Conservation (phyloP, 2,797 vertebrate species). For the Astyanax mexicanus region DNA sequence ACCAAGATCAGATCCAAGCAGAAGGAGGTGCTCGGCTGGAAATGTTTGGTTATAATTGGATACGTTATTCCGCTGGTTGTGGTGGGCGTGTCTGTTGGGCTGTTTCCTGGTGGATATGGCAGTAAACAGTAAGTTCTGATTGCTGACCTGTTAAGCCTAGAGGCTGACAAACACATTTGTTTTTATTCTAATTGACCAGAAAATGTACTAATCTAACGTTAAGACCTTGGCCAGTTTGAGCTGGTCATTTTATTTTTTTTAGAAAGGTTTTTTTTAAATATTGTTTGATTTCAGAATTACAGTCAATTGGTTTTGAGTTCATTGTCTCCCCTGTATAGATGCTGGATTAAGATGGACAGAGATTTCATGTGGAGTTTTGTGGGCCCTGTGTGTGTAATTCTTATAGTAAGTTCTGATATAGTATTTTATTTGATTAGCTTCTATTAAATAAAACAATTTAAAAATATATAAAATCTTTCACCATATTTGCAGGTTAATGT, state of each 20-base stretch:
- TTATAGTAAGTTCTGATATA: neutral
- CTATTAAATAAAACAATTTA: too few species aligned
- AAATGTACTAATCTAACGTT: too few species aligned
- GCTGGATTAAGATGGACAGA: neutral
- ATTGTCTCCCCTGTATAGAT: neutral
- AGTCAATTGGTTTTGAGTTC: too few species aligned
- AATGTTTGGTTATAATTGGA: neutral
- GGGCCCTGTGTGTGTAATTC: neutral
- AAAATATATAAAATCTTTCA: neutral
- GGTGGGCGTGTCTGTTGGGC: neutral
- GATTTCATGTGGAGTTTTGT: neutral
- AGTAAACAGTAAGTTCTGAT: neutral
- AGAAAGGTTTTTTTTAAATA: too few species aligned
- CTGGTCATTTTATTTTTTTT: too few species aligned
- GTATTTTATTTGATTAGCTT: too few species aligned
- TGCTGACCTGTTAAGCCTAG: too few species aligned
- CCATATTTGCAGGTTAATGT: neutral
- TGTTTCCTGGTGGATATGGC: neutral
- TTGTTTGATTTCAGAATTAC: too few species aligned
- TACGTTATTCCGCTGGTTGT: neutral
- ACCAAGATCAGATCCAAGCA: neutral
- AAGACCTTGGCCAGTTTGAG: too few species aligned
- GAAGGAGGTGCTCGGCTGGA: neutral
- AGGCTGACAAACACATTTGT: too few species aligned
- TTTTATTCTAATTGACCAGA: too few species aligned